Conservation (phyloP, 2,888 invertebrate genomes). For the Lucinisca nassula region DNA sequence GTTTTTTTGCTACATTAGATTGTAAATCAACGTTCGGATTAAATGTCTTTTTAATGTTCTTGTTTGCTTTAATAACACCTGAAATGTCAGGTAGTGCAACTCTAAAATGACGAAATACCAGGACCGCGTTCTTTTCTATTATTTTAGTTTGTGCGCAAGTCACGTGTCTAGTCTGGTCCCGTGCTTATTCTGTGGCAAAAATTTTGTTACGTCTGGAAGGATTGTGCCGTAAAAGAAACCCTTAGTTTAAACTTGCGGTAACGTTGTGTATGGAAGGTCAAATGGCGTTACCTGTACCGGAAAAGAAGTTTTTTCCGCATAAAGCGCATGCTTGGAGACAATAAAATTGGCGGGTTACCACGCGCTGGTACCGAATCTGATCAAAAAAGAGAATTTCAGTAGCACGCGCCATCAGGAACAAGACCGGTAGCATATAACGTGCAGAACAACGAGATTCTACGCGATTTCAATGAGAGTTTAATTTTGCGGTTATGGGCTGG, state of each 20-base stretch:
- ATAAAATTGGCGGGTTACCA: not conserved
- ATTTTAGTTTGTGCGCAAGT: not conserved
- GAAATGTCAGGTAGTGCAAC: not conserved
- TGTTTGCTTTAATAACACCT: not conserved
- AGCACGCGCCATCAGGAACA: constrained; percentile 31
- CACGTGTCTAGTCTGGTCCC: not conserved
- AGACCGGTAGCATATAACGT: constrained; percentile 1
- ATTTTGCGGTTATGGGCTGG: not conserved
- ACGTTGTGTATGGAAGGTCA: not conserved
- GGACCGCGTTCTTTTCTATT: not conserved
- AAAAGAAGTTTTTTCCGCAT: not conserved
- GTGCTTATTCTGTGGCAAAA: not conserved
- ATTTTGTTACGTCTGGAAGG: not conserved
- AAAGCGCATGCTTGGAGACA: not conserved
- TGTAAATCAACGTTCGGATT: no score
- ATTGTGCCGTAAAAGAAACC: not conserved
- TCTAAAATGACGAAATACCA: not conserved
- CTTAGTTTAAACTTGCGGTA: not conserved
- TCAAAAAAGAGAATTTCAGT: constrained; percentile 42
- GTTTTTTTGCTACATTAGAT: no score
- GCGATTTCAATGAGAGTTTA: constrained; percentile 27
- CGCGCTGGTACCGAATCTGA: not conserved
- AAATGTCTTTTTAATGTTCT: no score
- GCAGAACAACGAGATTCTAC: not conserved
- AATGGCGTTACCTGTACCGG: not conserved